These are phyloP conservation scores for Thecocarcelia acutangulata DNA, from an alignment of 2,888 invertebrate genomes.

Conservation along the genomic window DNA sequence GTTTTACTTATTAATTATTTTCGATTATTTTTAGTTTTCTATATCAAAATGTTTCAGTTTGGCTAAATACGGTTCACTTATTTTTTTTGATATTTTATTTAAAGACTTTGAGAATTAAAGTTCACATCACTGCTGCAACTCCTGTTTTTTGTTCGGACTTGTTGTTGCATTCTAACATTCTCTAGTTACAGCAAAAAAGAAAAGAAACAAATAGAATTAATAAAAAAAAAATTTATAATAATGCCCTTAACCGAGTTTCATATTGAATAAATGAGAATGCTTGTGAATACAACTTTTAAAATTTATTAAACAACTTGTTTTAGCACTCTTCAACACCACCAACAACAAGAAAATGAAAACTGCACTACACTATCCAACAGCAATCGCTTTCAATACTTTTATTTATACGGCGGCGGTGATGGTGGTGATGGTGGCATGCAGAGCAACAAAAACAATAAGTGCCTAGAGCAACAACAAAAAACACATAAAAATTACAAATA, in stretches of 20 bases:
- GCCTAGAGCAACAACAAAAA: neutral
- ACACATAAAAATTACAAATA: constrained; percentile 11
- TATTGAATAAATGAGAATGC: neutral
- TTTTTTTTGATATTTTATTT: too few relatives aligned
- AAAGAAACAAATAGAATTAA: too few relatives aligned
- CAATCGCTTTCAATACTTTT: constrained; percentile 3
- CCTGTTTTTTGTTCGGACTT: too few relatives aligned
- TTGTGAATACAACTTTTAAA: constrained; percentile 49
- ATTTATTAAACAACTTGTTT: constrained; percentile 62
- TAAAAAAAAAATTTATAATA: constrained; percentile 5
- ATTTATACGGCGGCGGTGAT: neutral
- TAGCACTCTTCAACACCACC: constrained; percentile 47
- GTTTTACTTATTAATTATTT: too few relatives aligned
- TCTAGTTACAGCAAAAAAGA: too few relatives aligned
- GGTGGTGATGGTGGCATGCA: too few relatives aligned
- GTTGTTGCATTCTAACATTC: too few relatives aligned
- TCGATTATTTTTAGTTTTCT: too few relatives aligned
- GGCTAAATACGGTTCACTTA: too few relatives aligned
- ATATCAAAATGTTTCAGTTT: too few relatives aligned
- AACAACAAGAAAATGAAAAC: constrained; percentile 9
- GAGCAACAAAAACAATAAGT: neutral
- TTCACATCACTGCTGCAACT: too few relatives aligned
- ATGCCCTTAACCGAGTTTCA: constrained; percentile 66
- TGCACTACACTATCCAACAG: constrained; percentile 16
- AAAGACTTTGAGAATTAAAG: too few relatives aligned